Conservation (phyloP, 1,140 invertebrate species). For the Muscidifurax raptorellus region DNA sequence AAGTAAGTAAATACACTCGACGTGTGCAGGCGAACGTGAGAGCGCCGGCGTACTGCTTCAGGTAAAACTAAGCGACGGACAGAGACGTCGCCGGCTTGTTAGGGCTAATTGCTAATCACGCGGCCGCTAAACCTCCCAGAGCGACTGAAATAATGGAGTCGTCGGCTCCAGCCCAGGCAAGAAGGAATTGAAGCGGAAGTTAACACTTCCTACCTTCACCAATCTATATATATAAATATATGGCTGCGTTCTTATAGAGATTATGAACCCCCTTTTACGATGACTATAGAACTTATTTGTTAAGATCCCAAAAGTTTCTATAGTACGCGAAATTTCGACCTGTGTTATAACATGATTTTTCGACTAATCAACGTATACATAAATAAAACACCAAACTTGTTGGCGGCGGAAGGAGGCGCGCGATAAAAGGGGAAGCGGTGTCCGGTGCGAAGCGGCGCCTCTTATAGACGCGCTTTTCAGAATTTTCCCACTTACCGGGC, state of each 20-base stretch:
- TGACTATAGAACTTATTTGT: too few relatives aligned
- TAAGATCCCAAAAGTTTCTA: too few relatives aligned
- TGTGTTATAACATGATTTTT: too few relatives aligned
- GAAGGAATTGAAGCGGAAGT: slow-evolving; percentile 17
- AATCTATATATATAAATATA: too few relatives aligned
- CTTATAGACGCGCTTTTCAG: not conserved
- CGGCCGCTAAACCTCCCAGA: not conserved
- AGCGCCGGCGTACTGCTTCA: not conserved
- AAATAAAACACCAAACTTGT: too few relatives aligned
- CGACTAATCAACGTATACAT: too few relatives aligned
- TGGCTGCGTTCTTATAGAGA: too few relatives aligned
- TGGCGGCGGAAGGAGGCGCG: too few relatives aligned
- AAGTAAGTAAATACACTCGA: slow-evolving; percentile 33
- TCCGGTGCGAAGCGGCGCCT: too few relatives aligned
- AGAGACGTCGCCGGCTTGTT: slow-evolving; percentile 30
- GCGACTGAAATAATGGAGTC: slow-evolving; percentile 38
- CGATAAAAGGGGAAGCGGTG: too few relatives aligned
- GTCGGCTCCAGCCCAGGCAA: not conserved
- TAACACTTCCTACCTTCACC: not conserved
- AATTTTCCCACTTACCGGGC: not conserved
- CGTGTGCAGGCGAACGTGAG: not conserved
- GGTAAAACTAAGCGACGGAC: not conserved
- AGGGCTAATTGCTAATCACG: slow-evolving; percentile 51
- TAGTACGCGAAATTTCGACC: too few relatives aligned
- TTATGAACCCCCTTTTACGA: too few relatives aligned